These are phyloP conservation scores for Blastobasis lacticolella DNA, from an alignment of 2,888 invertebrate genomes.

Conservation along the genomic window DNA sequence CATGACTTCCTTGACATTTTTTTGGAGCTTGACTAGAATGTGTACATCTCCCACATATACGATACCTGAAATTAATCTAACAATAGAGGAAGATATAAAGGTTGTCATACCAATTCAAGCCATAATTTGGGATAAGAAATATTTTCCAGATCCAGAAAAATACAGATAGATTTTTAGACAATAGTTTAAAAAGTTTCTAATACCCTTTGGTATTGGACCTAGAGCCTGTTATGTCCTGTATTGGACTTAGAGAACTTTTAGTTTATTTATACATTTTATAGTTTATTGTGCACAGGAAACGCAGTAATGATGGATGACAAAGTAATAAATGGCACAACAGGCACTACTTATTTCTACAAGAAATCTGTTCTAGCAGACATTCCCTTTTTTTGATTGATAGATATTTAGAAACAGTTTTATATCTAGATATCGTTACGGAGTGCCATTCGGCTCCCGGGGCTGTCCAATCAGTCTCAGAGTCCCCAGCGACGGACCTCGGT, in stretches of 20 bases:
- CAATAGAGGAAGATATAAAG: constrained; percentile 46
- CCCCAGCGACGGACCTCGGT: too few relatives aligned
- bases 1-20: constrained; percentile 61
- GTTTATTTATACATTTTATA: background rate
- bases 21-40: constrained; percentile 46
- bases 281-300: background rate
- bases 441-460: too few relatives aligned
- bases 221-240: constrained; percentile 56
- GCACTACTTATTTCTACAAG: background rate
- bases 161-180: constrained; percentile 52
- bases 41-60: constrained; percentile 53
- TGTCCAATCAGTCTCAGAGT: too few relatives aligned
- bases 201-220: constrained; percentile 62
- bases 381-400: background rate
- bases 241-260: constrained; percentile 8
- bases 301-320: background rate
- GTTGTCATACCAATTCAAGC: constrained; percentile 54
- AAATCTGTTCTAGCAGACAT: background rate
- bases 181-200: constrained; percentile 40
- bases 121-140: constrained; percentile 50
- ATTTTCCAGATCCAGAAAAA: constrained; percentile 45
- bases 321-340: background rate
- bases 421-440: background rate
- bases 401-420: background rate
- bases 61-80: constrained; percentile 48